phyloP scores from a whole-genome alignment of 92 coral and sea anemone species.

The Ricordea florida region DNA sequence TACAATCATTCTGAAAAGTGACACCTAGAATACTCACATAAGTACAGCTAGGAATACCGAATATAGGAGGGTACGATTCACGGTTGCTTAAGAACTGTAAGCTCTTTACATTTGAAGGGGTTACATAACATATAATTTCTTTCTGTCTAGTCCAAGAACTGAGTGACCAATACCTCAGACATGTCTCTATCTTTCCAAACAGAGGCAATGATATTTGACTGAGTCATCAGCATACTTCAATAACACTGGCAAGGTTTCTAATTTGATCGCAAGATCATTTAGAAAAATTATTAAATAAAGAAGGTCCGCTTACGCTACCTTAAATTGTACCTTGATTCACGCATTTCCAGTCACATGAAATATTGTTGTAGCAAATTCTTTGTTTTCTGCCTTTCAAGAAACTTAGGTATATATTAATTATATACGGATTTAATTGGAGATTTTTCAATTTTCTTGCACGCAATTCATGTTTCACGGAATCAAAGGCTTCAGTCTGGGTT shows the following conservation, averaged over 20 bases:
- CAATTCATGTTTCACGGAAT: too few relatives aligned
- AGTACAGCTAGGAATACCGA: too few relatives aligned
- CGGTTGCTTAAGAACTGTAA: not conserved
- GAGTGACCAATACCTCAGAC: constrained; percentile 1
- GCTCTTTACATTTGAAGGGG: not conserved
- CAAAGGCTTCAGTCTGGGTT: too few relatives aligned
- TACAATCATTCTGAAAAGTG: too few relatives aligned
- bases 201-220: constrained; percentile 3
- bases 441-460: too few relatives aligned
- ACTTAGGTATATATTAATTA: too few relatives aligned
- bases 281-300: constrained; percentile 10
- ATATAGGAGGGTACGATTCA: not conserved
- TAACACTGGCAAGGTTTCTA: not conserved
- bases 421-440: too few relatives aligned
- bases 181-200: not conserved
- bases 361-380: too few relatives aligned
- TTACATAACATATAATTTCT: constrained; percentile 11
- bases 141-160: constrained; percentile 5
- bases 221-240: constrained; percentile 25
- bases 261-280: constrained; percentile 2
- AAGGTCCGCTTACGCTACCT: constrained; percentile 39
- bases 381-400: too few relatives aligned
- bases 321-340: too few relatives aligned
- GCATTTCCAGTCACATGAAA: too few relatives aligned
- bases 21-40: too few relatives aligned